Evolutionary conservation across 2,797 vertebrate genomes (phyloP).

Genomic region (Serranus cabrilla): DNA sequence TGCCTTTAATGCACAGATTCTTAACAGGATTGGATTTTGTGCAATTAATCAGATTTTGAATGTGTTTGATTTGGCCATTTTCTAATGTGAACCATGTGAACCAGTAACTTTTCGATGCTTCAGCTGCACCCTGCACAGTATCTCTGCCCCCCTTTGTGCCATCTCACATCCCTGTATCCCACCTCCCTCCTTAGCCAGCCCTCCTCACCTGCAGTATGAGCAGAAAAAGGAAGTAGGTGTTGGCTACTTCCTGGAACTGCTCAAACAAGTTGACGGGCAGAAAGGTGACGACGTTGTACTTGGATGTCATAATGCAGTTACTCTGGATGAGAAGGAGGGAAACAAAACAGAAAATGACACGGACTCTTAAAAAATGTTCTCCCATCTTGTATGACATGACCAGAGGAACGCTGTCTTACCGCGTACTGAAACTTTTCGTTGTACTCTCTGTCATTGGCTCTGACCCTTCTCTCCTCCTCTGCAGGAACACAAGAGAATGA

Average conservation of each 20-base stretch:
- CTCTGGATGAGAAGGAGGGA: constrained; percentile 80
- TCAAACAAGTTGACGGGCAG: constrained; percentile 97
- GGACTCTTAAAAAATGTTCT: not conserved
- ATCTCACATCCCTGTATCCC: not conserved
- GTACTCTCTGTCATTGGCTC: constrained; percentile 93
- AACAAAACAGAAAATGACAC: not conserved
- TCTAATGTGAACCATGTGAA: constrained; percentile 19
- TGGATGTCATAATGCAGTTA: constrained; percentile 97
- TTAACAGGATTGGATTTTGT: not conserved
- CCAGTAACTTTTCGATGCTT: not conserved
- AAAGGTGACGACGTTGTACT: constrained; percentile 96
- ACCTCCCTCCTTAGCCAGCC: not conserved
- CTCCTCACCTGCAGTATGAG: constrained; percentile 93
- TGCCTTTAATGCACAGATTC: not conserved
- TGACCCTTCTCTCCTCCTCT: constrained; percentile 95
- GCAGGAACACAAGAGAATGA: constrained; percentile 54
- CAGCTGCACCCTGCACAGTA: not conserved
- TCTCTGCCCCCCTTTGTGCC: not conserved
- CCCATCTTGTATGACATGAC: not conserved
- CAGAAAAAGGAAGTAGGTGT: constrained; percentile 97
- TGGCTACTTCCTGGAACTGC: constrained; percentile 98
- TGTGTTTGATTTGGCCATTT: not conserved
- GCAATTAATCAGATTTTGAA: not conserved
- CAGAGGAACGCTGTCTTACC: constrained; percentile 80
- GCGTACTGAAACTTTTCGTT: constrained; percentile 97